These are phyloP conservation scores for Chrysolina haemoptera DNA, from an alignment of 2,888 invertebrate genomes.

Conservation along the genomic window DNA sequence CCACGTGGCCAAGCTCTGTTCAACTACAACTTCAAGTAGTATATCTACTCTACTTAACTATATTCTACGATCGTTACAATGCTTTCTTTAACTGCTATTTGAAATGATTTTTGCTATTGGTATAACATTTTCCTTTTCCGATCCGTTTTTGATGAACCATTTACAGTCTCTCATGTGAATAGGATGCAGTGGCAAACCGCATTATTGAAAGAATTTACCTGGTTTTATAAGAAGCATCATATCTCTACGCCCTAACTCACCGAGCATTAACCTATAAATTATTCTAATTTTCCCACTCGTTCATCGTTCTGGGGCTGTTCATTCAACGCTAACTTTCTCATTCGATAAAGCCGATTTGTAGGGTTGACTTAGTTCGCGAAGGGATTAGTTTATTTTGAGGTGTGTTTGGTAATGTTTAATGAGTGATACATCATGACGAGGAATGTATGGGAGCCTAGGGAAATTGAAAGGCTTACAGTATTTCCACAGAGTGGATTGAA, in stretches of 20 bases:
- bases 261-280: background rate
- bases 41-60: too few species aligned
- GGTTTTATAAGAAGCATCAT: background rate
- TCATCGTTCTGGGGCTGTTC: background rate
- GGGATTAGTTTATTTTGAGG: background rate
- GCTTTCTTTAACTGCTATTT: too few species aligned
- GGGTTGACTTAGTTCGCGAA: background rate
- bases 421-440: background rate
- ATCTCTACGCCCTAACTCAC: background rate
- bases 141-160: too few species aligned
- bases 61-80: too few species aligned
- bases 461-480: too few species aligned
- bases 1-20: too few species aligned
- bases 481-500: too few species aligned
- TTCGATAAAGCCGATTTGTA: background rate
- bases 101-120: too few species aligned
- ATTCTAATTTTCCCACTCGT: background rate
- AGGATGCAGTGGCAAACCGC: background rate
- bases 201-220: background rate
- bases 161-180: background rate
- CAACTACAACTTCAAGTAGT: too few species aligned
- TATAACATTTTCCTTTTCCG: too few species aligned
- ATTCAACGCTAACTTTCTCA: background rate
- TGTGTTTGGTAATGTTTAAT: background rate
- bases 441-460: too few species aligned